These are phyloP conservation scores for Strix aluco DNA, from an alignment of 2,113 vertebrate genomes.

Conservation along the genomic window DNA sequence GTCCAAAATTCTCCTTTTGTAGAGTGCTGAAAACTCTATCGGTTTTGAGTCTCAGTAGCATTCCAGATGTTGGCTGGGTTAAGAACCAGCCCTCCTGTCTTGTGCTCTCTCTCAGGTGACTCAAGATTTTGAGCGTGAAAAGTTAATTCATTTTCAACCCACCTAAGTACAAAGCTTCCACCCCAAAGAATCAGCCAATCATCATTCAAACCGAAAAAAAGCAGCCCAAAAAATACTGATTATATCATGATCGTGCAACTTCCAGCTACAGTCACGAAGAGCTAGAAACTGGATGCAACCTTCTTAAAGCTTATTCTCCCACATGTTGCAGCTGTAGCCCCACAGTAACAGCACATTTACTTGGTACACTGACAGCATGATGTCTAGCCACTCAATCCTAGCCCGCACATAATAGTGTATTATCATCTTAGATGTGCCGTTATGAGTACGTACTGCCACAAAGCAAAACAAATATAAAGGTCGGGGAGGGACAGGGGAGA, in stretches of 20 bases:
- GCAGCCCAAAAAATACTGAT: fast-evolving
- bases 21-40: not conserved
- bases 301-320: not conserved
- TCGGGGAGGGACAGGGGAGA: not conserved
- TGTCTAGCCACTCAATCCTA: not conserved
- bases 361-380: not conserved
- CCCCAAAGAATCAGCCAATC: not conserved
- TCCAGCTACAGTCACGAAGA: not conserved
- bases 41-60: not conserved
- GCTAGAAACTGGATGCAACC: not conserved
- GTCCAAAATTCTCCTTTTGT: not conserved
- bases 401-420: fast-evolving
- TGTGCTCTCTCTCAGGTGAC: not conserved
- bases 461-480: not conserved
- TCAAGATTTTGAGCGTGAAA: not conserved
- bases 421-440: not conserved
- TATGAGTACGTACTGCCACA: not conserved
- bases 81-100: not conserved
- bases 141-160: not conserved
- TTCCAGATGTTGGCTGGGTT: not conserved
- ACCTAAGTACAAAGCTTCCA: not conserved
- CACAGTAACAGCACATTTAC: not conserved
- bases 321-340: fast-evolving
- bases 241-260: not conserved
- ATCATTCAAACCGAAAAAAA: not conserved